phyloP scores from a whole-genome alignment of 2,113 vertebrate species.

The Urocolius indicus region DNA sequence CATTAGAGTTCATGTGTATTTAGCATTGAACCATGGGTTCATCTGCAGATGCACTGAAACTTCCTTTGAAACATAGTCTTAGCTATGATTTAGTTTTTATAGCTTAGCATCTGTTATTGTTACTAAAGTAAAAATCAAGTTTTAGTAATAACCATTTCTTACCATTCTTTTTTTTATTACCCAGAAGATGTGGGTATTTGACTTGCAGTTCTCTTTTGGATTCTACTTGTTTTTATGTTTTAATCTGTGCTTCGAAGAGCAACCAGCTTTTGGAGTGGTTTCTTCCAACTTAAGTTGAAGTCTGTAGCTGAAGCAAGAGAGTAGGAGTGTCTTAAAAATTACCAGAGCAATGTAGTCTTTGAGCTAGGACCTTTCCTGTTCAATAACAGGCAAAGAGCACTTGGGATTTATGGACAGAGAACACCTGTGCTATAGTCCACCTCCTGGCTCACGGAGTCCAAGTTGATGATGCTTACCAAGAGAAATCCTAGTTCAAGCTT shows the following conservation, averaged over 20 bases:
- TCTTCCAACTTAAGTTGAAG: neutral
- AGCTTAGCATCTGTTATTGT: neutral
- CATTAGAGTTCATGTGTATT: neutral
- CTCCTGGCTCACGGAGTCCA: neutral
- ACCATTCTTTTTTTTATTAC: neutral
- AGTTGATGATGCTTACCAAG: neutral
- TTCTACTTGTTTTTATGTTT: neutral
- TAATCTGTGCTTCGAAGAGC: neutral
- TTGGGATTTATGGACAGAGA: neutral
- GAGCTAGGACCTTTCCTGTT: neutral
- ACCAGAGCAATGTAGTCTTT: neutral
- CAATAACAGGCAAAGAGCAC: accelerated
- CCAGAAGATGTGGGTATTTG: neutral
- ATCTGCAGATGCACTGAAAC: neutral
- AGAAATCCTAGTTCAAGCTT: neutral
- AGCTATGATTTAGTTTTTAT: neutral
- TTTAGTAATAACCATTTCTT: neutral
- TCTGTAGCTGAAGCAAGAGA: neutral
- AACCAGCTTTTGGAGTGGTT: neutral
- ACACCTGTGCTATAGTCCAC: neutral
- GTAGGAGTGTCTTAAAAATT: neutral
- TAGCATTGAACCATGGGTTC: neutral
- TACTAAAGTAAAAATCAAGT: slow-evolving; percentile 17
- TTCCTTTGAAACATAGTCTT: slow-evolving; percentile 1
- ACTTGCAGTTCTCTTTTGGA: neutral